A percentile compares a stretch with the other conserved stretches of the same genome.
These are phyloP conservation scores for Ameiurus melas DNA, from an alignment of 2,113 vertebrate genomes.

Conservation along the genomic window DNA sequence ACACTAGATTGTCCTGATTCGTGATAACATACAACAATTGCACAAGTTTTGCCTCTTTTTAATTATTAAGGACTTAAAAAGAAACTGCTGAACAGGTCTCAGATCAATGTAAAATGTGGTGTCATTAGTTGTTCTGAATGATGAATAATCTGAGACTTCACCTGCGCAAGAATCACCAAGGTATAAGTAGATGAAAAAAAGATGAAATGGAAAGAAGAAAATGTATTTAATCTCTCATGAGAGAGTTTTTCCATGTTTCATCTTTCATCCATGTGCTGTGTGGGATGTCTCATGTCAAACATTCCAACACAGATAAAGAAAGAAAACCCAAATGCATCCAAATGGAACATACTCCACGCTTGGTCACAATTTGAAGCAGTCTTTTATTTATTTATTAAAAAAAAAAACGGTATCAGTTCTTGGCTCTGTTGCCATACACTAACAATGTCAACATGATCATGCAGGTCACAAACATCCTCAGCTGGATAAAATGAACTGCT, in stretches of 20 bases:
- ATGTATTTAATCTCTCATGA: neutral
- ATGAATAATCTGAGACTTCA: constrained; percentile 16
- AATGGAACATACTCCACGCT: constrained; percentile 50
- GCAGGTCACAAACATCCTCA: constrained; percentile 47
- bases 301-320: constrained; percentile 59
- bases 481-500: constrained; percentile 30
- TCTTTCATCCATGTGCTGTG: neutral
- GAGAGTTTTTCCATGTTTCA: neutral
- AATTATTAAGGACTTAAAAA: neutral
- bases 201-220: constrained; percentile 1
- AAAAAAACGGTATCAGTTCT: constrained; percentile 65
- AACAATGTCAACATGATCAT: constrained; percentile 63
- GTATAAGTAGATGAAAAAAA: neutral
- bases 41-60: neutral
- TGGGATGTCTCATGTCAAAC: constrained; percentile 47
- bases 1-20: constrained; percentile 16
- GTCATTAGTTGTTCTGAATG: neutral
- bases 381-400: constrained; percentile 55
- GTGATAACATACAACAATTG: neutral
- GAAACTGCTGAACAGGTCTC: neutral
- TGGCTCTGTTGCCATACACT: constrained; percentile 66
- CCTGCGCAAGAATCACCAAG: neutral
- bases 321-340: constrained; percentile 55
- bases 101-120: neutral
- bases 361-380: constrained; percentile 61